Conservation (phyloP, 2,888 invertebrate genomes). For the Tholera decimalis region DNA sequence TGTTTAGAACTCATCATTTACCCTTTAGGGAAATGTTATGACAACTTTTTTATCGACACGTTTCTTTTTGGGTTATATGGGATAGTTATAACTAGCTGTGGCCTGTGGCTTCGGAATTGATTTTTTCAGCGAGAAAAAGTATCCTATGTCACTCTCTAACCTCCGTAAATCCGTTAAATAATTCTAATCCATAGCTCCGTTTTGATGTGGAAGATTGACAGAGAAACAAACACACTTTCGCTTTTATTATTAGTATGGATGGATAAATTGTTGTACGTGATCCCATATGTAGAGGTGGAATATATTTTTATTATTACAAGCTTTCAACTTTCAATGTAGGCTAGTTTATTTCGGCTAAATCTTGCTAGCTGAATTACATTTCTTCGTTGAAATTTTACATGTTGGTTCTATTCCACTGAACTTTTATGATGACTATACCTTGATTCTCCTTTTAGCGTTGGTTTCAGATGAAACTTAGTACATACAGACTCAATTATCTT, state of each 20-base stretch:
- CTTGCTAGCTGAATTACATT: neutral
- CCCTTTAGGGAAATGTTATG: conserved; percentile 65
- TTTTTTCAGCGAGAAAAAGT: too few species aligned
- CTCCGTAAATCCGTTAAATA: too few species aligned
- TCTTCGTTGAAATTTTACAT: neutral
- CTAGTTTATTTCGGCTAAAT: neutral
- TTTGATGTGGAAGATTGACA: too few species aligned
- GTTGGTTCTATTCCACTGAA: too few species aligned
- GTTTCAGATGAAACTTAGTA: neutral
- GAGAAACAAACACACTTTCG: too few species aligned
- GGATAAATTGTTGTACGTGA: neutral
- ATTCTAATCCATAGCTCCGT: too few species aligned
- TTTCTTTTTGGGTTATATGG: conserved; percentile 21
- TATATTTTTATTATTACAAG: too few species aligned
- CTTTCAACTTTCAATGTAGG: neutral
- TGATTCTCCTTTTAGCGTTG: neutral
- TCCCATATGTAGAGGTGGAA: neutral
- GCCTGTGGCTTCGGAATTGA: too few species aligned
- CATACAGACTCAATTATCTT: neutral
- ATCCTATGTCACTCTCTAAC: too few species aligned
- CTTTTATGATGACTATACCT: neutral
- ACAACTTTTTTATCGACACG: conserved; percentile 52
- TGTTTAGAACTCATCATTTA: conserved; percentile 64
- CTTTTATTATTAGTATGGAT: too few species aligned
- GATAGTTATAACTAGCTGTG: too few species aligned